A percentile compares a stretch with the other conserved stretches of the same genome.
Evolutionary conservation across 1,140 invertebrate species (phyloP).

Genomic region (Diplogasteroides magnus): DNA sequence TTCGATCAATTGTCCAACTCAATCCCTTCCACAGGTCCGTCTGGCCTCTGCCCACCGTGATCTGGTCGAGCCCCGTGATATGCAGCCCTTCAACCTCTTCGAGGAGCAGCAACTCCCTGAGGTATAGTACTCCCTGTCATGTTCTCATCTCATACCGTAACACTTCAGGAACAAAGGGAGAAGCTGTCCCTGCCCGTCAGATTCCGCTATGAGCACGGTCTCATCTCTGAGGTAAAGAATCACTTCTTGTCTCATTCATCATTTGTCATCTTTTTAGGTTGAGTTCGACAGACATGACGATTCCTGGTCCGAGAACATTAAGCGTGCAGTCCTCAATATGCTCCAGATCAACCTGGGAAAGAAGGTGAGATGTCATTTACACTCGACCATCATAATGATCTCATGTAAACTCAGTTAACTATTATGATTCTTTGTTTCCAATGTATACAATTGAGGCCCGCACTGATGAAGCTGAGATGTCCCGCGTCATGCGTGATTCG

Average conservation of each 20-base stretch:
- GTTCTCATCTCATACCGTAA: too few relatives aligned
- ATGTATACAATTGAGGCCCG: too few relatives aligned
- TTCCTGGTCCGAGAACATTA: constrained; percentile 56
- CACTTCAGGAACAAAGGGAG: constrained; percentile 10
- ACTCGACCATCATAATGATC: constrained; percentile 18
- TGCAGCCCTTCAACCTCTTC: constrained; percentile 22
- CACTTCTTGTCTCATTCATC: constrained; percentile 9
- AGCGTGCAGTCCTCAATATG: constrained; percentile 52
- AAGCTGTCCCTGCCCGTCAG: constrained; percentile 14
- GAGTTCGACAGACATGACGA: constrained; percentile 41
- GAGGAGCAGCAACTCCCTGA: constrained; percentile 13
- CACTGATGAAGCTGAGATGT: too few relatives aligned
- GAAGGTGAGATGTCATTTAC: constrained; percentile 25
- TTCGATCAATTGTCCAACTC: too few relatives aligned
- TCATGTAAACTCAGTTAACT: background rate
- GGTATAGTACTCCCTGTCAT: background rate
- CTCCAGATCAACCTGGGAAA: constrained; percentile 52
- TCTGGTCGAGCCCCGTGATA: background rate
- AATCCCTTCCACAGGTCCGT: too few relatives aligned
- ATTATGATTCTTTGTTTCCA: constrained; percentile 6
- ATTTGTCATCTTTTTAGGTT: too few relatives aligned
- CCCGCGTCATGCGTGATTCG: background rate
- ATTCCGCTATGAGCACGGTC: constrained; percentile 10
- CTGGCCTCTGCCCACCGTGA: constrained; percentile 19
- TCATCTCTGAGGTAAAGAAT: background rate